These are phyloP conservation scores for Drosophila dives DNA, from an alignment of 2,888 invertebrate genomes.

Conservation along the genomic window DNA sequence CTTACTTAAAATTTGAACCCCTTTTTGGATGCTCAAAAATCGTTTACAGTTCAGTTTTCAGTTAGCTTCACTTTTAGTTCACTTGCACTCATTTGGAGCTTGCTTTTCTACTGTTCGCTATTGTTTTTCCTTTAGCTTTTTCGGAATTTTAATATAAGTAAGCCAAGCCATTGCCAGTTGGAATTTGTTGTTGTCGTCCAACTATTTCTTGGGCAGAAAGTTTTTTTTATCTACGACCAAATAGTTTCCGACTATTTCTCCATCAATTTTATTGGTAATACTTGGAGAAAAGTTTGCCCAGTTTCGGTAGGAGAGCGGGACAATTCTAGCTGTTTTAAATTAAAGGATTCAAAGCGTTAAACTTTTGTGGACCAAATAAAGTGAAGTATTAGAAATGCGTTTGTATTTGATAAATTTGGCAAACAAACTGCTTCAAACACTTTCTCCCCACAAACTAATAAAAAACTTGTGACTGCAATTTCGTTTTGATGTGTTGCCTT, in stretches of 20 bases:
- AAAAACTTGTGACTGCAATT: conserved; percentile 52
- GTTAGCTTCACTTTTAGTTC: conserved; percentile 63
- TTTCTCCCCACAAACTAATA: conserved; percentile 53
- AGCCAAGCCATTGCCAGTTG: conserved; percentile 64
- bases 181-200: conserved; percentile 42
- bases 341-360: conserved; percentile 72
- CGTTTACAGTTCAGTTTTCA: conserved; percentile 60
- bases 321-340: conserved; percentile 59
- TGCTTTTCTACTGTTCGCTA: conserved; percentile 14
- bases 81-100: conserved; percentile 56
- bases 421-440: conserved; percentile 25
- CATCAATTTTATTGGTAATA: conserved; percentile 81
- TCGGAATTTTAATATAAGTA: conserved; percentile 74
- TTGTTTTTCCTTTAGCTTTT: conserved; percentile 17
- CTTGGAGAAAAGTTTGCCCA: conserved; percentile 75
- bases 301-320: conserved; percentile 2
- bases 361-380: conserved; percentile 63
- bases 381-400: conserved; percentile 55
- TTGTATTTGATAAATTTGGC: conserved; percentile 62
- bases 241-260: conserved; percentile 77
- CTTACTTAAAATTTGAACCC: conserved; percentile 60
- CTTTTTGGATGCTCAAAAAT: conserved; percentile 58
- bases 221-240: conserved; percentile 78
- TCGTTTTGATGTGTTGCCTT: conserved; percentile 56
- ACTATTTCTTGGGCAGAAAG: conserved; percentile 27